Percentiles rank a stretch among this genome's conserved stretches.
These are phyloP conservation scores for Hyperoodon ampullatus DNA, from an alignment of 2,113 vertebrate species.

Conservation along the genomic window DNA sequence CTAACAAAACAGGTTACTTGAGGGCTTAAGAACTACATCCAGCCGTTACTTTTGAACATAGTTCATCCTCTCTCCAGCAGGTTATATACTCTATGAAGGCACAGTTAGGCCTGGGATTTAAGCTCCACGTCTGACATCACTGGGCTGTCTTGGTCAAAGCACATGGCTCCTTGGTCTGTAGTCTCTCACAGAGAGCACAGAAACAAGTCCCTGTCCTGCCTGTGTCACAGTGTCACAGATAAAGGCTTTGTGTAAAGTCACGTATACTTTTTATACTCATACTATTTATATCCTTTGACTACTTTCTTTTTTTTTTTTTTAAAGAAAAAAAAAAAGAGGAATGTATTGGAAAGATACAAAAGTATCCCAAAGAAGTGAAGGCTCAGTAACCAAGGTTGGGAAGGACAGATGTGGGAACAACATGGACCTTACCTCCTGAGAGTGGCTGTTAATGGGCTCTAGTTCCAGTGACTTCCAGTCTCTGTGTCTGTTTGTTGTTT, in stretches of 20 bases:
- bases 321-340: neutral
- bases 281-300: neutral
- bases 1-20: neutral
- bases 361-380: neutral
- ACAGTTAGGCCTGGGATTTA: neutral
- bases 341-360: neutral
- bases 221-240: neutral
- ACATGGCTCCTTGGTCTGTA: neutral
- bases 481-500: slow-evolving; percentile 18
- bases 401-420: neutral
- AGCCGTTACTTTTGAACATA: neutral
- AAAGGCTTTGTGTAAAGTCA: neutral
- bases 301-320: neutral
- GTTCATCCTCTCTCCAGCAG: neutral
- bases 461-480: neutral
- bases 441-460: neutral
- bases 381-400: neutral
- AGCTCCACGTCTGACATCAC: neutral
- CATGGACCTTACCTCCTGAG: neutral
- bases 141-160: neutral
- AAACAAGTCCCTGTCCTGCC: neutral
- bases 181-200: too few species aligned
- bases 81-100: neutral
- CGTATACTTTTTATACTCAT: too few species aligned
- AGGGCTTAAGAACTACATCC: neutral